phyloP scores from a whole-genome alignment of 2,797 vertebrate genomes.

The Florisuga fusca region DNA sequence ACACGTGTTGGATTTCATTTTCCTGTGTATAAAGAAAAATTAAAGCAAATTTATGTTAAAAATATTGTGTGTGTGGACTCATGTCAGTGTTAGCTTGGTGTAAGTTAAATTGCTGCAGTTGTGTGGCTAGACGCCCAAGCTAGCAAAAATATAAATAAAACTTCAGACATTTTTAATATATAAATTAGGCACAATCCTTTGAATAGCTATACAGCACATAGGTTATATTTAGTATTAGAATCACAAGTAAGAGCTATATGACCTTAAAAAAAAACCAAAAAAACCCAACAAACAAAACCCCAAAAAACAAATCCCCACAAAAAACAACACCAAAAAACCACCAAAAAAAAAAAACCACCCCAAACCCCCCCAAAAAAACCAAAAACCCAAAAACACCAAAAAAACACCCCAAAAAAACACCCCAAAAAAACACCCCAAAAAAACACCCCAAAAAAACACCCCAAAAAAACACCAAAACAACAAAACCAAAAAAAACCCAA shows the following conservation, averaged over 20 bases:
- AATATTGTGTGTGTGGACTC: background rate
- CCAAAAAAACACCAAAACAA: background rate
- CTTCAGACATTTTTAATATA: background rate
- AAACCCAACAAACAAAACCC: too few species aligned
- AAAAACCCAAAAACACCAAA: too few species aligned
- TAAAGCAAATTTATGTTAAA: background rate
- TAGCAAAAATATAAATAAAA: background rate
- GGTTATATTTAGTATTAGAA: background rate
- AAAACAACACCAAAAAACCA: too few species aligned
- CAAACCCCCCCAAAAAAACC: too few species aligned
- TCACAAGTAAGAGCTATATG: background rate
- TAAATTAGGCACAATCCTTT: background rate
- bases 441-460: too few species aligned
- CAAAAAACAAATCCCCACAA: too few species aligned
- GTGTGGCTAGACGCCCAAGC: background rate
- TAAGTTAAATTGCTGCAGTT: background rate
- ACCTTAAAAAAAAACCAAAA: too few species aligned
- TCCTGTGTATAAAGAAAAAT: background rate
- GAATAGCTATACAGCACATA: background rate
- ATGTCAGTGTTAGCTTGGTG: background rate
- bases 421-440: too few species aligned
- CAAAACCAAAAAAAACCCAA: too few species aligned
- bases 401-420: too few species aligned
- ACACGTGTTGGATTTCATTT: background rate
- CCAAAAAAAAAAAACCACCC: too few species aligned